phyloP scores from a whole-genome alignment of 2,888 invertebrate species.

The Pollenia angustigena region DNA sequence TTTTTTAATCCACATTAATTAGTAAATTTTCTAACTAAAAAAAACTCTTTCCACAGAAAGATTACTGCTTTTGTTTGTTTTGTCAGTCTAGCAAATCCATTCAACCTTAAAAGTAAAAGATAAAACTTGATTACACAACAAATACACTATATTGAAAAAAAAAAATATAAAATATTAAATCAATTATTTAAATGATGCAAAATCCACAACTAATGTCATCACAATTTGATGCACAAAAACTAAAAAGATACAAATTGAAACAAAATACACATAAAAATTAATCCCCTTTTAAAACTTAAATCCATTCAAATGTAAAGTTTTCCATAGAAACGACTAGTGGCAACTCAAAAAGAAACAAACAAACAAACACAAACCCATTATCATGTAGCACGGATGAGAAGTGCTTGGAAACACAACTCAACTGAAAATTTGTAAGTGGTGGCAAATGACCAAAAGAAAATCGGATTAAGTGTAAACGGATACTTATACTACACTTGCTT shows the following conservation, averaged over 20 bases:
- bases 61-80: too few relatives aligned
- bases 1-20: too few relatives aligned
- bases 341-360: background rate
- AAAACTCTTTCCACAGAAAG: too few relatives aligned
- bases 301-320: conserved; percentile 37
- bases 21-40: too few relatives aligned
- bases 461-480: conserved; percentile 21
- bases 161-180: background rate
- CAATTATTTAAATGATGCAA: conserved; percentile 23
- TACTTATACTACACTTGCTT: background rate
- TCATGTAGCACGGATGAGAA: background rate
- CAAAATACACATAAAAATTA: background rate
- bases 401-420: background rate
- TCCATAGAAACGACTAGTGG: conserved; percentile 6
- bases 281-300: conserved; percentile 12
- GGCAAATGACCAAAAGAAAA: background rate
- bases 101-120: too few relatives aligned
- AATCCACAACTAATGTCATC: conserved; percentile 31
- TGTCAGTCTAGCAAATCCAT: too few relatives aligned
- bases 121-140: conserved; percentile 3
- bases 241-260: background rate
- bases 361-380: background rate
- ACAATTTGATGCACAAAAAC: background rate
- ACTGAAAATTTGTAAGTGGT: too few relatives aligned
- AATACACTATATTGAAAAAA: background rate